Percentiles rank a stretch among this genome's conserved stretches.
Conservation (phyloP, 2,797 vertebrate genomes). For the Mus spretus region DNA sequence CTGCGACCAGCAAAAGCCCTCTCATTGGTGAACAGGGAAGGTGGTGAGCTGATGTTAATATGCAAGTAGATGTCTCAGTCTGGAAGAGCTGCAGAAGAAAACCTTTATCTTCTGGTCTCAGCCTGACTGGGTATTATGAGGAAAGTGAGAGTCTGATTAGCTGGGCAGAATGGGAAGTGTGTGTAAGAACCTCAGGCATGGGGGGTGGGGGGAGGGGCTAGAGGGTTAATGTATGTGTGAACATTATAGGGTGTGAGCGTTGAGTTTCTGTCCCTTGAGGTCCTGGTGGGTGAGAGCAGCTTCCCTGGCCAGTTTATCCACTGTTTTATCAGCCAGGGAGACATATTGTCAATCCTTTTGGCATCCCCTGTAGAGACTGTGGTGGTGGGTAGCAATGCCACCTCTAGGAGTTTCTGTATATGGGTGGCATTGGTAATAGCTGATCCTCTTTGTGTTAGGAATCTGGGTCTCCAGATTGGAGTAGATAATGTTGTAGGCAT, state of each 20-base stretch:
- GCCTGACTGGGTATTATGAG: not conserved
- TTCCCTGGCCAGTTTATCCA: not conserved
- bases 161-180: too few species aligned
- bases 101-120: not conserved
- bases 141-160: not conserved
- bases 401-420: not conserved
- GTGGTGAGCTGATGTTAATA: too few species aligned
- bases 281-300: not conserved
- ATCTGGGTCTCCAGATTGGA: not conserved
- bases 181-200: not conserved
- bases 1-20: not conserved
- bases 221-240: not conserved
- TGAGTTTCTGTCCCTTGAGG: not conserved
- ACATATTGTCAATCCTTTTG: not conserved
- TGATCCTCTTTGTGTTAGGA: not conserved
- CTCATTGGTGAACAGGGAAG: not conserved
- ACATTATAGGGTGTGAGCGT: too few species aligned
- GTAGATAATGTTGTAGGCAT: not conserved
- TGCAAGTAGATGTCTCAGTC: not conserved
- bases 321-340: not conserved
- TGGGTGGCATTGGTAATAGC: not conserved
- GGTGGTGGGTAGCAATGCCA: not conserved
- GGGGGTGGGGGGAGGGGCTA: not conserved
- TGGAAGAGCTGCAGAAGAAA: not conserved
- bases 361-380: not conserved